These are phyloP conservation scores for Caenorhabditis sp. DNA, from an alignment of 2,888 invertebrate genomes.

Conservation along the genomic window DNA sequence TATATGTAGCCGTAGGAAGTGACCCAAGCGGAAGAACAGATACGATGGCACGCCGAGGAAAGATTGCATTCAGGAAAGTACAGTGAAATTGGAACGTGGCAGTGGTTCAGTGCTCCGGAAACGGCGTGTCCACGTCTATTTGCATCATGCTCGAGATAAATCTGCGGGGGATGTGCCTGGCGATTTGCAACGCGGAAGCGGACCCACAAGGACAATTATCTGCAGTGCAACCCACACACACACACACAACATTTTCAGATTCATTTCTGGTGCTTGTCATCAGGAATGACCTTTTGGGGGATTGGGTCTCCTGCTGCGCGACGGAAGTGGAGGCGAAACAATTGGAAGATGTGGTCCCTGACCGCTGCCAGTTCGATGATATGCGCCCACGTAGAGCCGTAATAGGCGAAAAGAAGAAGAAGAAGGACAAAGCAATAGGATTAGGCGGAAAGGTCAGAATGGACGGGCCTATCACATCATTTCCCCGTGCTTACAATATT, in stretches of 20 bases:
- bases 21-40: conserved; percentile 51
- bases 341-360: conserved; percentile 9
- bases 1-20: conserved; percentile 42
- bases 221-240: neutral
- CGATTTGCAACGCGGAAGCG: conserved; percentile 3
- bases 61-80: neutral
- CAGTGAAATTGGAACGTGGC: neutral
- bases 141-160: neutral
- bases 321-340: conserved; percentile 22
- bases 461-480: conserved; percentile 1
- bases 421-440: conserved; percentile 1
- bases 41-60: conserved; percentile 22
- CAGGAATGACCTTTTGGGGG: conserved; percentile 9
- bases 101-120: neutral
- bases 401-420: conserved; percentile 5
- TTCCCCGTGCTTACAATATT: neutral
- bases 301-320: conserved; percentile 9
- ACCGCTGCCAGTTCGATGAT: neutral
- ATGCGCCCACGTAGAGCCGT: neutral
- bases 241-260: neutral
- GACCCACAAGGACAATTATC: conserved; percentile 5
- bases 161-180: neutral
- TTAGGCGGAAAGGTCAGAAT: conserved; percentile 9
- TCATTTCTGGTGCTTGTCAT: conserved; percentile 7
- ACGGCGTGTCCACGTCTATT: neutral